Conservation (phyloP, 2,113 vertebrate species). For the Lonchura striata region DNA sequence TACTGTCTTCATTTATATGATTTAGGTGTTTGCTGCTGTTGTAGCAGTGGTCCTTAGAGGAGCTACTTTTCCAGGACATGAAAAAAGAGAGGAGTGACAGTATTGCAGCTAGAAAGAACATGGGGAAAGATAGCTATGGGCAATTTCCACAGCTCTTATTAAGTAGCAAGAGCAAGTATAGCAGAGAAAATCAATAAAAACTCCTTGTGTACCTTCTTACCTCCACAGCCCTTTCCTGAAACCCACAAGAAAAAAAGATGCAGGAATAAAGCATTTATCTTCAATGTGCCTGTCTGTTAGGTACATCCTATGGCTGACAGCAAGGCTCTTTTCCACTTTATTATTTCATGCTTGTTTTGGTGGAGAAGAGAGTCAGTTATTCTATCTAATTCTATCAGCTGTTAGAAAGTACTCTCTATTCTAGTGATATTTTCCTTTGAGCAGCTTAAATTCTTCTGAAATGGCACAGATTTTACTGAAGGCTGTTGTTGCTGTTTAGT, state of each 20-base stretch:
- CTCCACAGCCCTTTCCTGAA: neutral
- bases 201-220: slow-evolving; percentile 1
- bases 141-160: slow-evolving; percentile 37
- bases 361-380: neutral
- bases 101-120: slow-evolving; percentile 10
- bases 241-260: neutral
- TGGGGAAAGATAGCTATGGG: slow-evolving; percentile 4
- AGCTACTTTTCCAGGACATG: slow-evolving; percentile 4
- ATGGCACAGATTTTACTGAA: neutral
- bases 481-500: neutral
- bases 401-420: neutral
- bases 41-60: slow-evolving; percentile 4
- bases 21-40: neutral
- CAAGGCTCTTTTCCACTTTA: neutral
- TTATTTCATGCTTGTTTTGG: slow-evolving; percentile 1
- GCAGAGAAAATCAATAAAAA: slow-evolving; percentile 38
- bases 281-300: neutral
- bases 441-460: neutral
- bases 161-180: neutral
- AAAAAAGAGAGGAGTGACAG: neutral
- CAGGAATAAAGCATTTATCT: slow-evolving; percentile 4
- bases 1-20: slow-evolving; percentile 13
- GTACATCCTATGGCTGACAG: neutral
- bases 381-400: neutral
- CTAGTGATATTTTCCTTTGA: neutral